Conservation (phyloP, 2,888 invertebrate species). For the Macroteleia sp. region DNA sequence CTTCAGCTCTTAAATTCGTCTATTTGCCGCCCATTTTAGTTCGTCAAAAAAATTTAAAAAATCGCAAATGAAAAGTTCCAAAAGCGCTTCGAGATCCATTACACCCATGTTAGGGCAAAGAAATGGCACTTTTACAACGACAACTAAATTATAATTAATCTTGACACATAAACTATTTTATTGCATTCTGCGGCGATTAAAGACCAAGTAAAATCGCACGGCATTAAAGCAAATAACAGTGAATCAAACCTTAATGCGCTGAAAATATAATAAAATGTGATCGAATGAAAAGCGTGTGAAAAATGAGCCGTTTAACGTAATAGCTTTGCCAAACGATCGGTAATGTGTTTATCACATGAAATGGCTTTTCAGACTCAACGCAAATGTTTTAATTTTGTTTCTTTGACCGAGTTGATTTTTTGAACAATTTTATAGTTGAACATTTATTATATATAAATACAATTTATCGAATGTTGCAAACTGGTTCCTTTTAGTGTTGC, state of each 20-base stretch:
- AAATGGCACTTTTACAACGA: no score
- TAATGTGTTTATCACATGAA: slow-evolving; percentile 31
- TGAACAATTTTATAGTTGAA: no score
- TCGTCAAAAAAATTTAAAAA: no score
- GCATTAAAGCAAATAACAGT: slow-evolving; percentile 44
- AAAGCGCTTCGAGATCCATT: no score
- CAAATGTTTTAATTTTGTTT: slow-evolving; percentile 36
- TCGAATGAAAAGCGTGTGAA: slow-evolving; percentile 44
- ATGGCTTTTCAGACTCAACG: slow-evolving; percentile 16
- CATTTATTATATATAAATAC: no score
- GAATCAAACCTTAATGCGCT: slow-evolving; percentile 43
- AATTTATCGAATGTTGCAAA: no score
- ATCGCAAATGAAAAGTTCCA: no score
- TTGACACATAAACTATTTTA: slow-evolving; percentile 37
- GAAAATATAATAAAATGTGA: slow-evolving; percentile 51
- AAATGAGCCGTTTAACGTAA: slow-evolving; percentile 46
- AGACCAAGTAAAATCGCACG: slow-evolving; percentile 35
- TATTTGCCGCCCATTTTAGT: no score
- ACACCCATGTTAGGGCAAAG: no score
- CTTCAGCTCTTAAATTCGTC: no score
- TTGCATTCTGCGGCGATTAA: slow-evolving; percentile 28
- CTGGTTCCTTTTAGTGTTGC: no score
- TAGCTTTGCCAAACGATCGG: slow-evolving; percentile 33
- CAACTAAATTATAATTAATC: slow-evolving; percentile 50
- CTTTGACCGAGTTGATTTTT: slow-evolving; percentile 13